phyloP scores from a whole-genome alignment of 1,140 invertebrate genomes.

The Philotrypesis tridentata region DNA sequence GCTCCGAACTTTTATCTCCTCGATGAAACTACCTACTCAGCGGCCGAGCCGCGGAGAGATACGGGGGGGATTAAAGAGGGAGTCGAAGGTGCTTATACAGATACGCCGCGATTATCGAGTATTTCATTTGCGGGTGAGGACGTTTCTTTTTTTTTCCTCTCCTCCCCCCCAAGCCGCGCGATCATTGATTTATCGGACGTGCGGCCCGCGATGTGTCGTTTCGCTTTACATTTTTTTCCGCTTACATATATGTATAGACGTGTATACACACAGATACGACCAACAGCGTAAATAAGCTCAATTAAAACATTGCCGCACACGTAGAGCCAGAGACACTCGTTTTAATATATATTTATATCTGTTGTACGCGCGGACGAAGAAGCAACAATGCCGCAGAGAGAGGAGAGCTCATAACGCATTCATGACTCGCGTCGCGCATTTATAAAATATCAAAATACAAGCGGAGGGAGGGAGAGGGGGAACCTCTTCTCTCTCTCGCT shows the following conservation, averaged over 20 bases:
- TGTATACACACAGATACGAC: too few species aligned
- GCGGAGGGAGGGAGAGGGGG: too few species aligned
- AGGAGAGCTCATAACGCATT: neutral
- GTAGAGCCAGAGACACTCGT: too few species aligned
- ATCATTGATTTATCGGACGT: too few species aligned
- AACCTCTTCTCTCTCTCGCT: too few species aligned
- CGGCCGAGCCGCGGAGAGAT: conserved; percentile 1
- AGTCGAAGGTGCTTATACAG: conserved; percentile 21
- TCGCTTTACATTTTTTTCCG: too few species aligned
- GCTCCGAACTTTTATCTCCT: conserved; percentile 33
- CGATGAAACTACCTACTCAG: conserved; percentile 46
- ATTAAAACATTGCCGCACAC: neutral
- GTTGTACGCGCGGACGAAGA: too few species aligned
- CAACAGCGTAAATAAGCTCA: too few species aligned
- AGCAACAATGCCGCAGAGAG: neutral
- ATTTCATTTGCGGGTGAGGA: conserved; percentile 15
- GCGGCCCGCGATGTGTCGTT: too few species aligned
- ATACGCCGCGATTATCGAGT: conserved; percentile 3
- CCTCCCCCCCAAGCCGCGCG: too few species aligned
- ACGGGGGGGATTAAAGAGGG: neutral
- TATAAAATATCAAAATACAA: neutral
- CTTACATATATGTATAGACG: too few species aligned
- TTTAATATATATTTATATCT: neutral
- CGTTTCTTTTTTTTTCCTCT: neutral
- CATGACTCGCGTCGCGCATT: neutral